phyloP scores from a whole-genome alignment of 2,797 vertebrate species.

The Xerus rutilus region DNA sequence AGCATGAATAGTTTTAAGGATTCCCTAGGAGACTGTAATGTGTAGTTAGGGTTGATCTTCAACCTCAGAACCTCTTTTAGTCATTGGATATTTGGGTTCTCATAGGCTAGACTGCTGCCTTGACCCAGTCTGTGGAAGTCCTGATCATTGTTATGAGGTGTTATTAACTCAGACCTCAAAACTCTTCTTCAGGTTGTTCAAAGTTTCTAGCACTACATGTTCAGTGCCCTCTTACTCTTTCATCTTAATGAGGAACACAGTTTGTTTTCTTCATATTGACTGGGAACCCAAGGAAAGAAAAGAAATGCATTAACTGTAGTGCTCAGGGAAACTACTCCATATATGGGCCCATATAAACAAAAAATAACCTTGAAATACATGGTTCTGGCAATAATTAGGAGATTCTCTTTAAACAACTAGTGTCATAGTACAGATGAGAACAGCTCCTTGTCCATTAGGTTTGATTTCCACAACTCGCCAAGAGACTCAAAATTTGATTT shows the following conservation, averaged over 20 bases:
- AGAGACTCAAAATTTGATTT: slow-evolving; percentile 48
- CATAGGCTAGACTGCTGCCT: not conserved
- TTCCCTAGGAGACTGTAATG: not conserved
- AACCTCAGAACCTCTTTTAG: slow-evolving; percentile 34
- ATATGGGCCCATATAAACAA: not conserved
- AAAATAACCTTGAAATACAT: not conserved
- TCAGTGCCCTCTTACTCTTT: not conserved
- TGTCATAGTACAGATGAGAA: not conserved
- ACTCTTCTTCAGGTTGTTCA: not conserved
- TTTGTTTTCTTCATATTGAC: not conserved
- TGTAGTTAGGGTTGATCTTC: not conserved
- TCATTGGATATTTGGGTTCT: not conserved
- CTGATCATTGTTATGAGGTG: not conserved
- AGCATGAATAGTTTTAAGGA: not conserved
- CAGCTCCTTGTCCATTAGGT: not conserved
- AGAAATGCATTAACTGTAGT: not conserved
- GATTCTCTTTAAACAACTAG: not conserved
- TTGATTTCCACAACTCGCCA: slow-evolving; percentile 50
- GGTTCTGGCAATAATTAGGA: not conserved
- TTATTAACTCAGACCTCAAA: slow-evolving; percentile 40
- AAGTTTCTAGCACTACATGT: not conserved
- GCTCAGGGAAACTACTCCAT: not conserved
- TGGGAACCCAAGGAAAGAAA: not conserved
- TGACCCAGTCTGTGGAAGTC: not conserved
- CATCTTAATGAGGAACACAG: not conserved